Base-by-base conservation (phyloP, 2,888 invertebrate species). In the Eutolmus rufibarbis region DNA sequence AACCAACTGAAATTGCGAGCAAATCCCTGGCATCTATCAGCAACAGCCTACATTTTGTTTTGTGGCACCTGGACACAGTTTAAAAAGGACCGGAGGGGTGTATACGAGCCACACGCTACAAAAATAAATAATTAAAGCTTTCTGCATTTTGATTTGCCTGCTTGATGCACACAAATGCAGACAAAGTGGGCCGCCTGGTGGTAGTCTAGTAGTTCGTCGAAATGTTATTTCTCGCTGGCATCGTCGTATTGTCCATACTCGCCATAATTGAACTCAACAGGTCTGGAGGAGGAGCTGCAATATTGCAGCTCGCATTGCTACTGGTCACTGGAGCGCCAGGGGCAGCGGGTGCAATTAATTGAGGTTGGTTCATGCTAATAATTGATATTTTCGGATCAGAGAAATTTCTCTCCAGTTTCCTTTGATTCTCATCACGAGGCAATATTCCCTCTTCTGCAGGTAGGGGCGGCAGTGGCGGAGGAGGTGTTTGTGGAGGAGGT, bases 211-310 rank as follows among this genome's bases (percentile, higher is more conserved):
- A 88, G 74, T 86, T 88, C 23, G 86, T 86, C 34, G 88, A 81
- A 88, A 90, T 88, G 88, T 89, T 89, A 43, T 88, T 89, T 74
- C 89, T 88, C 84, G 89, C 84, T 86, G 88, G 87, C 43, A 88
- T 87, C 57, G 90, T 90, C 86, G 90, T 90, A 87, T 81, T 89
- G 89, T 92, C 93, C 93, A 93, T 93, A 90, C 92, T 92, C 88
- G 93, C 93, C 91, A 93, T 92, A 31, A 93, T 93, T 23, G 93
- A 92, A 88, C 92, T 92, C n/a, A 93, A 90, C 78, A 93, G 90
- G 90, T 93, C 92, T 56, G 91, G 90, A 87, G 9, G 89, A 86
- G 88, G 51, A 88, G 76, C 77, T 66, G 79, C 7, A 86, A 66
- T 2, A 12, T 37, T 86, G 74, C 85, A 85, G 16, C 31, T 46